Base-by-base conservation (phyloP, 2,113 vertebrate species). In the Podilymbus podiceps region DNA sequence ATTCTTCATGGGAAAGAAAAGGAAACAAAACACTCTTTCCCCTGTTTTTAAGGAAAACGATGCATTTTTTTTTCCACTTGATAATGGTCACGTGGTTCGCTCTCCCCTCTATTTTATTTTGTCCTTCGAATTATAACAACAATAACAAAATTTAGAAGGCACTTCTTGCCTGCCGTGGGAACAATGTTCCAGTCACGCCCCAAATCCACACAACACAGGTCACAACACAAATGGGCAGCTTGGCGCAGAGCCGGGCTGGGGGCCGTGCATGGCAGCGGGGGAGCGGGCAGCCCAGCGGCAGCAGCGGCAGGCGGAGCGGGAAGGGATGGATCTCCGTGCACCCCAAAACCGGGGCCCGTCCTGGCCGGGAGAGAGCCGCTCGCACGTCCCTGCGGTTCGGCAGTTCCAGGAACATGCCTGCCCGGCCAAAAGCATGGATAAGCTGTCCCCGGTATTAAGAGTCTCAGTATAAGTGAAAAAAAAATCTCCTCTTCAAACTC, bases 191-290 rank as follows among this genome's bases (percentile, higher is more conserved):
- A 23, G 11, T 28, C 11, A 12, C 76, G 24, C 50, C 69, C 82
- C 7, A 20, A 50, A 3, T n/a, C n/a, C n/a, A n/a, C n/a, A n/a
- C n/a, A 4, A n/a, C 8, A 13, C 17, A 30, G 2, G 0, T 12
- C 62, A 46, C 49, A 14, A 74, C n/a, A n/a, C n/a, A n/a, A n/a
- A n/a, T n/a, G n/a, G n/a, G n/a, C n/a, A n/a, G n/a, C n/a, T n/a
- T n/a, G n/a, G n/a, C n/a, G n/a, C n/a, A n/a, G n/a, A n/a, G n/a
- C n/a, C n/a, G 2, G 24, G 44, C n/a, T 23, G 11, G 4, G 35
- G 28, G 30, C 44, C n/a, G 13, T 6, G 9, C 3, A 1, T 6
- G 12, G 49, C 16, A 13, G 8, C 2, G 2, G 63, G 73, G 59
- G 14, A 42, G 31, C 1, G 5, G 64, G 73, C 55, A 22, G 42